Conservation (phyloP, 2,113 vertebrate genomes). For the Atrichornis clamosus region DNA sequence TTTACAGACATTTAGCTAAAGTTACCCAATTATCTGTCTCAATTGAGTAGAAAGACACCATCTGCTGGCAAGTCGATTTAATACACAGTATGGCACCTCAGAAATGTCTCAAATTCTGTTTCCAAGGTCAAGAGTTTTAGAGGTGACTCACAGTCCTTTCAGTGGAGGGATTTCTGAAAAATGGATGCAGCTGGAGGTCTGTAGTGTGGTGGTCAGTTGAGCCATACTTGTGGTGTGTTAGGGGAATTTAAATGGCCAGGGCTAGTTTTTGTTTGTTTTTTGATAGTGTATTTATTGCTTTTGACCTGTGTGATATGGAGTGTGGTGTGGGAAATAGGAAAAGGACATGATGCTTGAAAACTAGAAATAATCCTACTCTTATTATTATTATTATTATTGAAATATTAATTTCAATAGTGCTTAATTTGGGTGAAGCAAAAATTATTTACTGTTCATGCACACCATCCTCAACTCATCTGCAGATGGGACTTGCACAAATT, state of each 20-base stretch:
- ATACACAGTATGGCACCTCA: background rate
- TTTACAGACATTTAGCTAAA: background rate
- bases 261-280: background rate
- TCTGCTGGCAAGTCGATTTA: slow-evolving; percentile 37
- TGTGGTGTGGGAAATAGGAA: background rate
- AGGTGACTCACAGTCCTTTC: background rate
- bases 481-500: background rate
- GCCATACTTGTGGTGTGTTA: background rate
- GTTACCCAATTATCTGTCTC: background rate
- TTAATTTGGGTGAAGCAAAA: background rate
- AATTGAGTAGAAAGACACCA: slow-evolving; percentile 31
- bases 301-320: background rate
- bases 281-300: background rate
- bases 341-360: background rate
- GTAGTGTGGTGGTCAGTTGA: background rate
- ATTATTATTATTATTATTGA: background rate
- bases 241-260: background rate
- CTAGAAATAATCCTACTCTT: background rate
- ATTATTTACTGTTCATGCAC: background rate
- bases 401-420: background rate
- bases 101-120: background rate
- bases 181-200: background rate
- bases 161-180: background rate
- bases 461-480: background rate
- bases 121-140: background rate